Base-by-base conservation (phyloP, 2,888 invertebrate genomes). In the Sisyra nigra region DNA sequence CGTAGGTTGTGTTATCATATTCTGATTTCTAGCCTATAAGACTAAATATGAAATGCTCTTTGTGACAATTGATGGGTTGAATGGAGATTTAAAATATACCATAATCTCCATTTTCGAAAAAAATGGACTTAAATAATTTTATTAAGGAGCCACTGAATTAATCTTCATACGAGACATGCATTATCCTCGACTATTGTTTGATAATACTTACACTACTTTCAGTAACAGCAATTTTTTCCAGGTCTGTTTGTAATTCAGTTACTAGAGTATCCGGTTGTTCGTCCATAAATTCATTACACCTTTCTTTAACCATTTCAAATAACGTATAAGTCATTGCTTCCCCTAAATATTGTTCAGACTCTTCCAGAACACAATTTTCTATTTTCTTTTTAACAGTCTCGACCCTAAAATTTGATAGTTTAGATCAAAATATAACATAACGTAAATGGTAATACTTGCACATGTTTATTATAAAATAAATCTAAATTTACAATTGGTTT, bases 261-360 rank as follows among this genome's bases (percentile, higher is more conserved):
- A 68, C 60, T 34, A 57, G 41, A 24, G 47, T 54, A 10, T 81
- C 79, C 1, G 81, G 76, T 58, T 91, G 89, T 1, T 72, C 74
- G 0, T 68, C 65, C 7, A 87, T 65, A 42, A 93, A 59, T 41
- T 81, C 78, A 0, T 75, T 63, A 29, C 77, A 69, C 54, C 80
- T 80, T 58, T 94, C 93, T 60, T 89, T 89, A 11, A 88, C 68
- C 60, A 78, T 86, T 63, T 96, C 93, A 59, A 96, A 89, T 42
- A 96, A 62, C 0, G 91, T 86, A 57, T 89, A 96, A 0, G 92
- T 94, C 91, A 93, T 92, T 2, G 91, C 89, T 65, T 81, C 82
- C 1, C 91, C 93, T 11, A 89, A 54, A 71, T 84, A 83, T 53
- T 84, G 81, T 33, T 84, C 77, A 0, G 85, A 85, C 61, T 89